Percentiles rank a stretch among this genome's conserved stretches.
Conservation (phyloP, 2,797 vertebrate species). For the Cottoperca gobio region DNA sequence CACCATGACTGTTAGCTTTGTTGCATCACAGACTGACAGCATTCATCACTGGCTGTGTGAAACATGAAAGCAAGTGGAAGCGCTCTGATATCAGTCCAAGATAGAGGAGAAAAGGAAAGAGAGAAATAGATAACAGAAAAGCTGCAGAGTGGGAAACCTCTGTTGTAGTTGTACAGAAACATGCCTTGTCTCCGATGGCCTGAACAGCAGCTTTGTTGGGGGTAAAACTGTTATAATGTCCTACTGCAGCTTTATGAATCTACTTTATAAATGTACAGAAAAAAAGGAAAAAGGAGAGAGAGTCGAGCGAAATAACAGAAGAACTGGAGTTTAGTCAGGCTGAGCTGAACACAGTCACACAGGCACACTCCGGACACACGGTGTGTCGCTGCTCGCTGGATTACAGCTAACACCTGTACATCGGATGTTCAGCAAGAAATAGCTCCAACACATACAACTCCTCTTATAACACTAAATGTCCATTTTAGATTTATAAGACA, state of each 20-base stretch:
- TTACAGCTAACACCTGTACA: neutral
- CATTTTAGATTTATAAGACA: too few species aligned
- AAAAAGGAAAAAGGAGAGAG: neutral
- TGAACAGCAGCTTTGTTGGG: constrained; percentile 12
- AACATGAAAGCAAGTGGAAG: constrained; percentile 72
- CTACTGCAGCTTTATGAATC: neutral
- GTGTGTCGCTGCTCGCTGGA: neutral
- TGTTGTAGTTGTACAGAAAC: constrained; percentile 44
- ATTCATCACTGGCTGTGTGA: constrained; percentile 58
- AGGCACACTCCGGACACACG: neutral
- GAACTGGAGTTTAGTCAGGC: neutral
- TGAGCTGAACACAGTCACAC: neutral
- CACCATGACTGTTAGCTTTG: constrained; percentile 70
- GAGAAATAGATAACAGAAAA: constrained; percentile 48
- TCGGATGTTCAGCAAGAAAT: too few species aligned
- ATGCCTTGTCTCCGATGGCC: constrained; percentile 49
- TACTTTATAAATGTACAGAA: neutral
- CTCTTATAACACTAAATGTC: too few species aligned
- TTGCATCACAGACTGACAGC: constrained; percentile 55
- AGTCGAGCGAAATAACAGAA: neutral
- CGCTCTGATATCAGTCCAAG: constrained; percentile 76
- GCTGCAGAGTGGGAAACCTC: constrained; percentile 20
- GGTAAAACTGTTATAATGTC: constrained; percentile 1
- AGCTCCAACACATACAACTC: too few species aligned
- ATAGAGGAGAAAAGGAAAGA: constrained; percentile 38